Evolutionary conservation across 2,113 vertebrate species (phyloP).

Genomic region (Colossoma macropomum): DNA sequence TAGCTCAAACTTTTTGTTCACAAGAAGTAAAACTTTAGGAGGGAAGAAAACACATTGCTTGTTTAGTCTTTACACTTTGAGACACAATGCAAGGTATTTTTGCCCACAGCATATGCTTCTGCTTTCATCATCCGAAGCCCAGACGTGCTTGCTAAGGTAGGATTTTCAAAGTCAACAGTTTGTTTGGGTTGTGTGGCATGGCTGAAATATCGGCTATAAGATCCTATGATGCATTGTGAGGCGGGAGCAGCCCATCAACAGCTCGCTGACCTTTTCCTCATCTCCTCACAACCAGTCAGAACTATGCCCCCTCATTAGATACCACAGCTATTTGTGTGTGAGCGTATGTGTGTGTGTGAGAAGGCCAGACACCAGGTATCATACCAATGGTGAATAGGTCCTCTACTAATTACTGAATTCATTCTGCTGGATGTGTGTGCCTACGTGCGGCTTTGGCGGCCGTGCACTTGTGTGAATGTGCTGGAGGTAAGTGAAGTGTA

Average conservation of each 20-base stretch:
- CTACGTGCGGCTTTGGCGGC: slow-evolving; percentile 32
- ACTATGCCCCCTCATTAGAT: slow-evolving; percentile 78
- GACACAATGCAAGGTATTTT: not conserved
- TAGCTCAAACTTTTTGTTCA: not conserved
- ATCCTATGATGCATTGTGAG: slow-evolving; percentile 50
- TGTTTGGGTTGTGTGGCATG: slow-evolving; percentile 42
- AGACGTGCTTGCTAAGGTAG: not conserved
- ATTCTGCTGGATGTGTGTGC: slow-evolving; percentile 52
- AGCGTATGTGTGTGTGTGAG: slow-evolving; percentile 9
- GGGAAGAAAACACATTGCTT: not conserved
- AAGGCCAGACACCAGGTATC: slow-evolving; percentile 70
- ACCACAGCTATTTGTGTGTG: slow-evolving; percentile 52
- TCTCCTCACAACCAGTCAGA: slow-evolving; percentile 71
- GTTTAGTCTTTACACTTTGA: not conserved
- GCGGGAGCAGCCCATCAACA: slow-evolving; percentile 53
- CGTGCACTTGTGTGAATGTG: slow-evolving; percentile 59
- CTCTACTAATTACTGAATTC: slow-evolving; percentile 75
- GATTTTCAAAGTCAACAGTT: slow-evolving; percentile 25
- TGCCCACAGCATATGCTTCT: not conserved
- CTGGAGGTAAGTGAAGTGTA: slow-evolving; percentile 80
- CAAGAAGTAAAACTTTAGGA: not conserved
- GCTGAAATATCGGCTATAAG: slow-evolving; percentile 51
- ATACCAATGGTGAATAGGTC: slow-evolving; percentile 75
- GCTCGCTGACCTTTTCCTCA: slow-evolving; percentile 77
- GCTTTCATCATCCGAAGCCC: slow-evolving; percentile 15